Evolutionary conservation across 2,888 invertebrate species (phyloP).

Genomic region (Pollenia angustigena): DNA sequence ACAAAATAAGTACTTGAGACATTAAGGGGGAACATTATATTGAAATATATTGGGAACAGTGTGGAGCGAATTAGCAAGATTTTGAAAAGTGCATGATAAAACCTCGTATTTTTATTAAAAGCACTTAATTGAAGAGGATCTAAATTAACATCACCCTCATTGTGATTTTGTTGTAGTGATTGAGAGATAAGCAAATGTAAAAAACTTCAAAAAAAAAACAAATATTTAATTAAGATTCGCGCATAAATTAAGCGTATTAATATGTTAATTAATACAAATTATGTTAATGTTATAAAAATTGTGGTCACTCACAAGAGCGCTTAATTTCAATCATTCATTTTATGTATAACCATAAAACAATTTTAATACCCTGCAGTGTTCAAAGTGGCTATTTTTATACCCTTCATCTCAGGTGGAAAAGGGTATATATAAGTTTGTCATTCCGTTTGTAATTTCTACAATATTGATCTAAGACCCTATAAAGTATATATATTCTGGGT

Average conservation of each 20-base stretch:
- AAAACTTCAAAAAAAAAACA: not conserved
- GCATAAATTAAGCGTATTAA: conserved; percentile 36
- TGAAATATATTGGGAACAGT: not conserved
- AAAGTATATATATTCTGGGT: no score
- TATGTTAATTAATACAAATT: not conserved
- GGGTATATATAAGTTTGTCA: no score
- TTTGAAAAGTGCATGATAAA: not conserved
- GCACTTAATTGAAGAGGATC: conserved; percentile 1
- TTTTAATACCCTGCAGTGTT: no score
- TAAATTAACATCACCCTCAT: not conserved
- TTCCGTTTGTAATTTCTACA: no score
- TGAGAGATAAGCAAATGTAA: not conserved
- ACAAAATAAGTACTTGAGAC: not conserved
- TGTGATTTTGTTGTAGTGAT: not conserved
- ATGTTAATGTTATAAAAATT: not conserved
- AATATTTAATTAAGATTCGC: not conserved
- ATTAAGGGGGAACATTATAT: no score
- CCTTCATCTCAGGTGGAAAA: no score
- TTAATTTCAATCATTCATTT: not conserved
- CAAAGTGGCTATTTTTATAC: no score
- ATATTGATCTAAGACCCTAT: no score
- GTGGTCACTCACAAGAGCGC: not conserved
- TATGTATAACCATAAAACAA: no score
- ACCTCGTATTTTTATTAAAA: conserved; percentile 8
- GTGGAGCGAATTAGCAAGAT: not conserved